Evolutionary conservation across 2,888 invertebrate species (phyloP).

Genomic region (Microchrysa polita): DNA sequence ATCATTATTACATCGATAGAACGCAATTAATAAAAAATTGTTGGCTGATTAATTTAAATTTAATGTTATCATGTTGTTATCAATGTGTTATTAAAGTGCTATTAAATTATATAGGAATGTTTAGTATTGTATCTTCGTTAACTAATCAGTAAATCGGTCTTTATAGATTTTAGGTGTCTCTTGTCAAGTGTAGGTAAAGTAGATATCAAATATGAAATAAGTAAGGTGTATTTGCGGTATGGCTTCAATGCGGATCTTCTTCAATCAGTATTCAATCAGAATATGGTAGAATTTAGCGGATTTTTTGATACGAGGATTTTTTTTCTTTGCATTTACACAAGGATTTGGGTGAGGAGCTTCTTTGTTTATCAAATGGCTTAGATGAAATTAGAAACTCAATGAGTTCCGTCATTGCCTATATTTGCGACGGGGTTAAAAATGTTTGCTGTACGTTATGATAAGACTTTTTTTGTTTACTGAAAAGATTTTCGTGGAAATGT

Average conservation of each 20-base stretch:
- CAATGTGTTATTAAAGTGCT: slow-evolving; percentile 34
- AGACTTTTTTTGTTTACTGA: too few relatives aligned
- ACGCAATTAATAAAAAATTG: slow-evolving; percentile 16
- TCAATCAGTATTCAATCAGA: slow-evolving; percentile 9
- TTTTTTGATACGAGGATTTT: background rate
- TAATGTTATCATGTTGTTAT: slow-evolving; percentile 33
- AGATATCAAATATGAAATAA: slow-evolving; percentile 5
- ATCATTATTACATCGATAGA: slow-evolving; percentile 31
- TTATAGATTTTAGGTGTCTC: slow-evolving; percentile 11
- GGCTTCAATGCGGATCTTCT: slow-evolving; percentile 26
- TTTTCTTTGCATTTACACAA: background rate
- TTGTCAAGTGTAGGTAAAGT: background rate
- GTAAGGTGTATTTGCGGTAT: background rate
- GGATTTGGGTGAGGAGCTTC: too few relatives aligned
- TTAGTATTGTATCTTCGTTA: slow-evolving; percentile 18
- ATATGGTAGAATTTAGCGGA: slow-evolving; percentile 5
- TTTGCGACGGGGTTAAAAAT: too few relatives aligned
- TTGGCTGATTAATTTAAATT: slow-evolving; percentile 39
- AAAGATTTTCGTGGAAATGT: too few relatives aligned
- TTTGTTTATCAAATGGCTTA: too few relatives aligned
- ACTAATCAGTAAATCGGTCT: background rate
- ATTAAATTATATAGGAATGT: slow-evolving; percentile 40
- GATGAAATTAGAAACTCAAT: too few relatives aligned
- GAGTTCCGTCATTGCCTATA: too few relatives aligned
- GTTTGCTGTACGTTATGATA: too few relatives aligned